Conservation (phyloP, 2,113 vertebrate genomes). For the Chloebia gouldiae region DNA sequence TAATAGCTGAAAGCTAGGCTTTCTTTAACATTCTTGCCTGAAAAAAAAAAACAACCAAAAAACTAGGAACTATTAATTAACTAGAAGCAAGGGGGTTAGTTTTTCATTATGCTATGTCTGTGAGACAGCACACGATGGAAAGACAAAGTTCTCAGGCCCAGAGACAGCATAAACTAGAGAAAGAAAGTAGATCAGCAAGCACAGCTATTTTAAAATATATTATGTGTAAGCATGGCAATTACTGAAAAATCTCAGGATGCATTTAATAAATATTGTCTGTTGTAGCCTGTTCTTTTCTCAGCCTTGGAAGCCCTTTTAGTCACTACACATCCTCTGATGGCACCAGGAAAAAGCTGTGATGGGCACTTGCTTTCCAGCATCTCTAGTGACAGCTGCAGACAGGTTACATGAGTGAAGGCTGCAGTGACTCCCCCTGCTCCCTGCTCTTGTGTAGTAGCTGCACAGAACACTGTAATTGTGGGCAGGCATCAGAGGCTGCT, state of each 20-base stretch:
- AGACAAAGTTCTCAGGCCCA: neutral
- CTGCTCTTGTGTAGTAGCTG: neutral
- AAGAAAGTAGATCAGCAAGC: neutral
- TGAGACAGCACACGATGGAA: neutral
- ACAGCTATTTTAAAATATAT: neutral
- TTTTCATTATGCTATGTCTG: neutral
- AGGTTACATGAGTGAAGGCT: neutral
- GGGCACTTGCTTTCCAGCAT: neutral
- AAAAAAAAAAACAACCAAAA: neutral
- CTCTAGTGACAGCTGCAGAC: neutral
- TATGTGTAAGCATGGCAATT: neutral
- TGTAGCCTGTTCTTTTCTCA: neutral
- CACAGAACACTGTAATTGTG: neutral
- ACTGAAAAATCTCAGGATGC: neutral
- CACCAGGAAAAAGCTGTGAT: neutral
- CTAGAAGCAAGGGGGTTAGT: neutral
- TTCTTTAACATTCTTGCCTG: neutral
- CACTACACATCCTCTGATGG: neutral
- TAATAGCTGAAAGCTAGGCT: constrained; percentile 42
- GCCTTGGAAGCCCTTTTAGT: neutral
- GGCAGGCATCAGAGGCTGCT: neutral
- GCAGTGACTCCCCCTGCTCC: neutral
- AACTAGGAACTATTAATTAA: neutral
- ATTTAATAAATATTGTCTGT: neutral
- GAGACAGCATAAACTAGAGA: neutral